Percentiles rank a stretch among this genome's conserved stretches.
Conservation (phyloP, 2,113 vertebrate genomes). For the Chascanopsetta lugubris region DNA sequence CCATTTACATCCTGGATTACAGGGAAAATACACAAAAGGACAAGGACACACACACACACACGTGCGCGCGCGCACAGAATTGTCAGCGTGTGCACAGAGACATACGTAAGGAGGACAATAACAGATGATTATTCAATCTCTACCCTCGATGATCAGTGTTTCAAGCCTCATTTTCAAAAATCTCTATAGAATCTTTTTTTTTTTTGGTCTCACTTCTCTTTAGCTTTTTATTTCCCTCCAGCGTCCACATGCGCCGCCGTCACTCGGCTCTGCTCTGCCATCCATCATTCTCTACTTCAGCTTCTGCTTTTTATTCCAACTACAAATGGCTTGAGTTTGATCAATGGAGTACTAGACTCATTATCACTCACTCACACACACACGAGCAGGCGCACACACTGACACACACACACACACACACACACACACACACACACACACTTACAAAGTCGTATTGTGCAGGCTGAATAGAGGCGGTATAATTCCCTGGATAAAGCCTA, state of each 20-base stretch:
- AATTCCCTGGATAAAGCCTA: constrained; percentile 74
- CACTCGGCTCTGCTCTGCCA: constrained; percentile 50
- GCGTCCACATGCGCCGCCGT: constrained; percentile 31
- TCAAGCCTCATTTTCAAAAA: constrained; percentile 24
- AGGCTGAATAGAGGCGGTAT: constrained; percentile 66
- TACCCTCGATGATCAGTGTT: constrained; percentile 14
- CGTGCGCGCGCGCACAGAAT: constrained; percentile 39
- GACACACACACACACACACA: constrained; percentile 22
- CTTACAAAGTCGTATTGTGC: constrained; percentile 74
- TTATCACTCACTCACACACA: constrained; percentile 54
- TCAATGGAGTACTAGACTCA: constrained; percentile 75
- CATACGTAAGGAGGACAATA: constrained; percentile 71
- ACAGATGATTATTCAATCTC: constrained; percentile 65
- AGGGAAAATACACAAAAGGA: constrained; percentile 76
- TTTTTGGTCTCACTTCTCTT: constrained; percentile 41
- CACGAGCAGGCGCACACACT: constrained; percentile 42
- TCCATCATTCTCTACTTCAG: constrained; percentile 57
- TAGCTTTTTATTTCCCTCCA: neutral
- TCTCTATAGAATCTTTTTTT: too few species aligned
- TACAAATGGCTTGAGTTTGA: constrained; percentile 73
- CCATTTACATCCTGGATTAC: constrained; percentile 81
- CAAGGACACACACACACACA: constrained; percentile 30
- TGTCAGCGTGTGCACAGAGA: constrained; percentile 78
- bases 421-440: constrained; percentile 30
- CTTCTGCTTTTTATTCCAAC: constrained; percentile 68